phyloP scores from a whole-genome alignment of 1,140 invertebrate species.

The Octopus sinensis region DNA sequence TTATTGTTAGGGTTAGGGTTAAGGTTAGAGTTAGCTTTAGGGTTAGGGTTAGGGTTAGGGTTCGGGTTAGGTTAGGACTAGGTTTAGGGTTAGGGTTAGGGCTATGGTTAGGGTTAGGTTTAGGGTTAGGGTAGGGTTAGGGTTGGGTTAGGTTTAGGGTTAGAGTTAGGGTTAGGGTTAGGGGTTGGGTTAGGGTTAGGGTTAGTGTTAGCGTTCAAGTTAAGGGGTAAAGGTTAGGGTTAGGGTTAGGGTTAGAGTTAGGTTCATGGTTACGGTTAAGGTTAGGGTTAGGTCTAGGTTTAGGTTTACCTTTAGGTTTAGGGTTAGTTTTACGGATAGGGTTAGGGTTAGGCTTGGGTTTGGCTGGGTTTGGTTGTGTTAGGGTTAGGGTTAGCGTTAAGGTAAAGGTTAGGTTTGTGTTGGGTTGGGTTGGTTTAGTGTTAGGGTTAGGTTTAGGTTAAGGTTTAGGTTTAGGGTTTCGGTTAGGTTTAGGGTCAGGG shows the following conservation, averaged over 20 bases:
- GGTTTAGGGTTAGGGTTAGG: too few species aligned
- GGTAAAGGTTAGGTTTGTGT: slow-evolving; percentile 21
- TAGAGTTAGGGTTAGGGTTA: too few species aligned
- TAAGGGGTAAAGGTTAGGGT: too few species aligned
- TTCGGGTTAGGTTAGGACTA: too few species aligned
- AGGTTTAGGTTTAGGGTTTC: slow-evolving; percentile 28
- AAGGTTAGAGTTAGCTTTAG: too few species aligned
- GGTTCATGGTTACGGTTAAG: slow-evolving; percentile 23
- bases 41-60: too few species aligned
- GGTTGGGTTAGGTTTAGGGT: too few species aligned
- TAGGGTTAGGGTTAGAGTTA: slow-evolving; percentile 27
- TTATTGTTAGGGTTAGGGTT: too few species aligned
- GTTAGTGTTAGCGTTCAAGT: too few species aligned
- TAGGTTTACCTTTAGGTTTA: too few species aligned
- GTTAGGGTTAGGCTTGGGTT: slow-evolving; percentile 28
- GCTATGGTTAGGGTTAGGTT: too few species aligned
- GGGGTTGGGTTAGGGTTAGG: neutral
- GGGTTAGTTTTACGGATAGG: slow-evolving; percentile 11
- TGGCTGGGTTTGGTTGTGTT: slow-evolving; percentile 29
- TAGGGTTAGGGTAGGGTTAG: too few species aligned
- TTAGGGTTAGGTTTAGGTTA: neutral
- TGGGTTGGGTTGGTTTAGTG: neutral
- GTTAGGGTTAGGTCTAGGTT: slow-evolving; percentile 24
- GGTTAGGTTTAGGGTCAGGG: slow-evolving; percentile 32
- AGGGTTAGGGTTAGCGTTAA: slow-evolving; percentile 33